Base-by-base conservation (phyloP, 1,140 invertebrate genomes). In the Drosophila nikananu region DNA sequence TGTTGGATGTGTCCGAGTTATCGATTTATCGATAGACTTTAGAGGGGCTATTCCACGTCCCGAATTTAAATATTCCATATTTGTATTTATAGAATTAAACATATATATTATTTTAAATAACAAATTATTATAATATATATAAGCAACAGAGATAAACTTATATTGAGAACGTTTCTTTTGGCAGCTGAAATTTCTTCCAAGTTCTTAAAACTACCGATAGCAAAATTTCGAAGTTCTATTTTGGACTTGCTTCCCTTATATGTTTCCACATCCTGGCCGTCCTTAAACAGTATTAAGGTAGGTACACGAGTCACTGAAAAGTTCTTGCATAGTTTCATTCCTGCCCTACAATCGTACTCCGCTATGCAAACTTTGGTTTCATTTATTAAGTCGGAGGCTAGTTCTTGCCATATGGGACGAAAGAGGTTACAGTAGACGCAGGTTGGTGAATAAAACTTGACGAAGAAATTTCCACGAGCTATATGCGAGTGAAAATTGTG, bases 321-420 rank as follows among this genome's bases (percentile, higher is more conserved):
- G 0, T 49, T 19, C 23, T 32, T 39, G 25, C 59, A 67, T 30
- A 30, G n/a, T 35, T 49, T 1, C n/a, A 39, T 49, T 37, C 35
- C 42, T 15, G 65, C 9, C 5, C 19, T 19, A 23, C 65, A 67
- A n/a, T 67, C 44, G 5, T 21, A 64, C 19, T 67, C 59, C 15
- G 65, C 65, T 64, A 67, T 41, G 23, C 65, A 67, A 1, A 67
- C 41, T 12, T n/a, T 35, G 5, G 23, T 49, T 21, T 64, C 32
- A 49, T 67, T 67, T n/a, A 12, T 21, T 1, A 67, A 23, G 3
- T 67, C 32, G 3, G 25, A 25, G 5, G 65, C 65, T 0, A 67
- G 10, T 15, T 67, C 65, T 9, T 13, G 21, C 65, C 65, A 67
- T 23, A 32, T n/a, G 8, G 65, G 19, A 7, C 17, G 1, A 2